Conservation (phyloP, 1,140 invertebrate genomes). For the Colletes gigas region DNA sequence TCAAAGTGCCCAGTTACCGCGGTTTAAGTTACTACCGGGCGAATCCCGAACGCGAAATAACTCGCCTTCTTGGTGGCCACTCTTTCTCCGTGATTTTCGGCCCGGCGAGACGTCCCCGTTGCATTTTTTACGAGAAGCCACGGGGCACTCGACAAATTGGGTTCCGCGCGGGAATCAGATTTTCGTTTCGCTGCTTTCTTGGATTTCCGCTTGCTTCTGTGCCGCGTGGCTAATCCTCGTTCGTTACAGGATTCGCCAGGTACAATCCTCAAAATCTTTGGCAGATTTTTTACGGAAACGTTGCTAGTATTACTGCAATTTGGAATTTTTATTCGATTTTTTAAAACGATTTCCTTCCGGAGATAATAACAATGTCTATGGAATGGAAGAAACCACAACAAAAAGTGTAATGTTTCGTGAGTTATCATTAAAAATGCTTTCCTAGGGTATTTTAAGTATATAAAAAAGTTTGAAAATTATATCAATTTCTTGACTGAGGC, state of each 20-base stretch:
- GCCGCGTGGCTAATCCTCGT: background rate
- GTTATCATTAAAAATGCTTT: too few species aligned
- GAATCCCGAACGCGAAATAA: slow-evolving; percentile 55
- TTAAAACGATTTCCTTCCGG: too few species aligned
- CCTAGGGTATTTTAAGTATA: too few species aligned
- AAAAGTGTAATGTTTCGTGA: too few species aligned
- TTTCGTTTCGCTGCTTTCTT: slow-evolving; percentile 9
- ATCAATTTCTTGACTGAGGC: too few species aligned
- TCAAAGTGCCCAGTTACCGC: slow-evolving; percentile 31
- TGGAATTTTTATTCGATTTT: too few species aligned
- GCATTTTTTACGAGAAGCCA: slow-evolving; percentile 52
- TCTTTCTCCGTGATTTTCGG: slow-evolving; percentile 3
- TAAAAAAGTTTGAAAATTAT: too few species aligned
- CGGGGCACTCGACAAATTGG: slow-evolving; percentile 44
- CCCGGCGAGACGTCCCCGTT: slow-evolving; percentile 37
- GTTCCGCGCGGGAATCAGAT: slow-evolving; percentile 43
- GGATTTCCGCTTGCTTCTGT: slow-evolving; percentile 11
- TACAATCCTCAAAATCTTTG: background rate
- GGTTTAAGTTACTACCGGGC: slow-evolving; percentile 49
- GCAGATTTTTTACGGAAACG: too few species aligned
- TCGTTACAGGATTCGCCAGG: background rate
- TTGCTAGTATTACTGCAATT: too few species aligned
- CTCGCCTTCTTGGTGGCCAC: slow-evolving; percentile 35
- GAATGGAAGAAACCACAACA: too few species aligned
- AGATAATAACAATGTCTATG: too few species aligned